Evolutionary conservation across 2,888 invertebrate genomes (phyloP).

Genomic region (Thecophora atra): DNA sequence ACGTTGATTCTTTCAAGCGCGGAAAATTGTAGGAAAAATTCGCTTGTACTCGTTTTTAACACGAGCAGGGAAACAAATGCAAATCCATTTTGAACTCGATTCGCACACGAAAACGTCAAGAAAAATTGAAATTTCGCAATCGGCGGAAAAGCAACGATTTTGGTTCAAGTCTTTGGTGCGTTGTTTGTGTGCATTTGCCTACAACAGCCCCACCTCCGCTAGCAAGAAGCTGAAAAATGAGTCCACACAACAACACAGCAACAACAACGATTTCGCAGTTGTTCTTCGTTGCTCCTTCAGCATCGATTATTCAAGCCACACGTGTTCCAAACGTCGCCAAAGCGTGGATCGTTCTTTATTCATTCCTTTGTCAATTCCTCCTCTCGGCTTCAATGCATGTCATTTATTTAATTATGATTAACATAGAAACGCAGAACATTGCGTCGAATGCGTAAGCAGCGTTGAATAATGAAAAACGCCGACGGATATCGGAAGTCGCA

Average conservation of each 20-base stretch:
- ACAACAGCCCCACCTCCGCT: neutral
- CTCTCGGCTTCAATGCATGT: neutral
- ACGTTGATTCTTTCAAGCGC: slow-evolving; percentile 9
- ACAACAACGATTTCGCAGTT: neutral
- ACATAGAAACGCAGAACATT: neutral
- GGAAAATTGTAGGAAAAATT: neutral
- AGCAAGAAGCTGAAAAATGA: neutral
- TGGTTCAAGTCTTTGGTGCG: neutral
- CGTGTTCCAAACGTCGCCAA: slow-evolving; percentile 22
- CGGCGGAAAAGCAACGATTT: neutral
- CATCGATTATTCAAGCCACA: slow-evolving; percentile 19
- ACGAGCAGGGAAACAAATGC: neutral
- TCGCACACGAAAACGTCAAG: neutral
- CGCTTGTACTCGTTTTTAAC: neutral
- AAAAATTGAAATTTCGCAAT: neutral
- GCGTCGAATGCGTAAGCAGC: neutral
- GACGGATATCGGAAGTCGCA: slow-evolving; percentile 15
- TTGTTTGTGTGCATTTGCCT: slow-evolving; percentile 16
- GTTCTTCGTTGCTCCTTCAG: neutral
- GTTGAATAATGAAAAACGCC: neutral
- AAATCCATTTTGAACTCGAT: neutral
- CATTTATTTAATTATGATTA: neutral
- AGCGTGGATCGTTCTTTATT: no score
- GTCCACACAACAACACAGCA: neutral
- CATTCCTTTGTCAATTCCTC: no score